These are phyloP conservation scores for Pristionchus pacificus DNA, from an alignment of 1,140 invertebrate species.

Conservation along the genomic window DNA sequence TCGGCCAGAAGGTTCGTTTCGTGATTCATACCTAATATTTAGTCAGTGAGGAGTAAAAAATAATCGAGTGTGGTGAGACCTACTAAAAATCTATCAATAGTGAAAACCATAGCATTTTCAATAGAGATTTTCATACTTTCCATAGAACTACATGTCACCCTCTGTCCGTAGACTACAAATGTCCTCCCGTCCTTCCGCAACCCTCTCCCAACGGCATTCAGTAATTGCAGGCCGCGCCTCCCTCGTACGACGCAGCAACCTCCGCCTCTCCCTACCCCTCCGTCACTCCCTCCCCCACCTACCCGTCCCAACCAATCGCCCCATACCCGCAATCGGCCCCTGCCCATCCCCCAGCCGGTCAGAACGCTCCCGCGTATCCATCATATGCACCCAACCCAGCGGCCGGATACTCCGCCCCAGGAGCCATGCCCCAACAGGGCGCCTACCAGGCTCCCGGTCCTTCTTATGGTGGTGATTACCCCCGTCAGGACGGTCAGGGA, in stretches of 20 bases:
- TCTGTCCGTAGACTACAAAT: background rate
- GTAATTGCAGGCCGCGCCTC: conserved; percentile 2
- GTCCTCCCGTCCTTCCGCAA: no score
- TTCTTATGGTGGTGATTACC: background rate
- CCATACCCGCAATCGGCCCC: conserved; percentile 1
- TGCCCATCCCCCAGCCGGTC: conserved; percentile 1
- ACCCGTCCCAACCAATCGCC: background rate
- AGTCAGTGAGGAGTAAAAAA: conserved; percentile 14
- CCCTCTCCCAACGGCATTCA: no score
- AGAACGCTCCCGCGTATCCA: conserved; percentile 28
- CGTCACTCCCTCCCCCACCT: background rate
- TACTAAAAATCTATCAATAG: conserved; percentile 3
- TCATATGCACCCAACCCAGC: conserved; percentile 24
- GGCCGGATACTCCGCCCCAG: background rate
- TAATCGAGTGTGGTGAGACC: conserved; percentile 11
- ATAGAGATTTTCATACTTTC: conserved; percentile 13
- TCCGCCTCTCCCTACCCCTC: conserved; percentile 4
- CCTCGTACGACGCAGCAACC: background rate
- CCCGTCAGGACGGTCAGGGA: conserved; percentile 10
- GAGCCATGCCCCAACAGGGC: background rate
- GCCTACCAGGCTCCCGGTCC: background rate
- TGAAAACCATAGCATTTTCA: no score
- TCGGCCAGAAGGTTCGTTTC: conserved; percentile 14
- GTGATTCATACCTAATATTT: conserved; percentile 13
- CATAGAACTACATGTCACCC: background rate